These are phyloP conservation scores for Corythoichthys intestinalis DNA, from an alignment of 2,113 vertebrate genomes.

Conservation along the genomic window DNA sequence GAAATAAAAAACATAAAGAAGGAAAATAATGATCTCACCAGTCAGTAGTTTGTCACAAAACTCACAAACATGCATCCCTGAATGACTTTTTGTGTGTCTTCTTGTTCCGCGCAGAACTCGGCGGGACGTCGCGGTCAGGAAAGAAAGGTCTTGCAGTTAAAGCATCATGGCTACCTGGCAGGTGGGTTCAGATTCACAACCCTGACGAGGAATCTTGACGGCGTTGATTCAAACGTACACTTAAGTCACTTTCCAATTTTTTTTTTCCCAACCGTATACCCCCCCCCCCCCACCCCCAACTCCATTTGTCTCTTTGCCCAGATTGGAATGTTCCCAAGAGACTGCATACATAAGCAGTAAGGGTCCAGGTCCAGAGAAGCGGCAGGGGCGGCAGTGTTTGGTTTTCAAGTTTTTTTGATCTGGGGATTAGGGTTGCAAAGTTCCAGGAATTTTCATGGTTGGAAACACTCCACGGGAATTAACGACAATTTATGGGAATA, in stretches of 20 bases:
- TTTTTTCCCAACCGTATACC: background rate
- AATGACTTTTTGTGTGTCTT: conserved; percentile 71
- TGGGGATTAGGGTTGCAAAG: conserved; percentile 27
- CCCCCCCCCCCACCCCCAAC: conserved; percentile 10
- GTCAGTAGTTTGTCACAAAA: conserved; percentile 68
- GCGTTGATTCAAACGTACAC: conserved; percentile 48
- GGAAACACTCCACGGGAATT: background rate
- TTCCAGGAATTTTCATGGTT: background rate
- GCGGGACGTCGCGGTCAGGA: conserved; percentile 62
- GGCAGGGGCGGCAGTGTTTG: conserved; percentile 22
- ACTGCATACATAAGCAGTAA: conserved; percentile 51
- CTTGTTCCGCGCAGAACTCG: conserved; percentile 58
- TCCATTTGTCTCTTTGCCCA: conserved; percentile 30
- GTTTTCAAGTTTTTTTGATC: conserved; percentile 38
- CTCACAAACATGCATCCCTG: conserved; percentile 77
- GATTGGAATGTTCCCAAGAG: conserved; percentile 50
- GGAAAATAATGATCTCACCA: conserved; percentile 60
- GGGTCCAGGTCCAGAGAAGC: conserved; percentile 54
- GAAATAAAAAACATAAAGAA: conserved; percentile 9
- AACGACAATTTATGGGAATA: background rate
- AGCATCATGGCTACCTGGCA: conserved; percentile 69
- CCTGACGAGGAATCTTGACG: conserved; percentile 53
- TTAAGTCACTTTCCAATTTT: conserved; percentile 58
- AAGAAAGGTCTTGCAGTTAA: conserved; percentile 68
- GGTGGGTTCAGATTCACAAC: conserved; percentile 59